phyloP scores from a whole-genome alignment of 2,113 vertebrate species.

The Megaceryle maxima region DNA sequence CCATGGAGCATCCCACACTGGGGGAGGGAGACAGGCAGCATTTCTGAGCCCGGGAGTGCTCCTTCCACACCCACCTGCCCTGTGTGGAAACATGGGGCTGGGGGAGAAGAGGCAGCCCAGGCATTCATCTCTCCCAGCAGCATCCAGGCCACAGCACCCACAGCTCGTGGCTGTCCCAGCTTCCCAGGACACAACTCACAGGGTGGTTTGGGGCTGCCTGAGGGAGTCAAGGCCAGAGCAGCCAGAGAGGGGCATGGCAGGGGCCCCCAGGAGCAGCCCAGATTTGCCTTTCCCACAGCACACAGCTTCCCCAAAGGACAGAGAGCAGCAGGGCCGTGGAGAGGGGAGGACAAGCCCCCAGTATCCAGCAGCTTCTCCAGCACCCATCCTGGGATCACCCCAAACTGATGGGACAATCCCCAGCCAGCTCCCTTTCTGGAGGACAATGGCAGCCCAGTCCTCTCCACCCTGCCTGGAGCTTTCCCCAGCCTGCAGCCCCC shows the following conservation, averaged over 20 bases:
- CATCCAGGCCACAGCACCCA: neutral
- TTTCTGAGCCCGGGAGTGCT: neutral
- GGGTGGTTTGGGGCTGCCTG: neutral
- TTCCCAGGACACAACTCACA: rapidly evolving
- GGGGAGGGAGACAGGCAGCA: neutral
- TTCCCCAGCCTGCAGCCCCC: too few species aligned
- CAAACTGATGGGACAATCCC: rapidly evolving
- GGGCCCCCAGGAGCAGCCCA: neutral
- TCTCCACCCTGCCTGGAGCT: neutral
- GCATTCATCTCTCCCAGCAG: neutral
- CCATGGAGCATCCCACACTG: neutral
- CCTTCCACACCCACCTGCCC: neutral
- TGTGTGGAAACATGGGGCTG: rapidly evolving
- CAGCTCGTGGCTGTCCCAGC: rapidly evolving
- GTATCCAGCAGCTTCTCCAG: neutral
- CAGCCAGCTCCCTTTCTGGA: rapidly evolving
- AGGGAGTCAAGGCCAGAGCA: neutral
- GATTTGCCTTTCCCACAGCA: neutral
- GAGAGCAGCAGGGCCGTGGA: rapidly evolving
- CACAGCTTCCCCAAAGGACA: rapidly evolving
- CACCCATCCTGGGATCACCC: neutral
- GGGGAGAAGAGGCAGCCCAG: neutral
- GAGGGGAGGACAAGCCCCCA: too few species aligned
- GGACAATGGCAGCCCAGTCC: rapidly evolving
- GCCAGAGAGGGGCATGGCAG: rapidly evolving